phyloP scores from a whole-genome alignment of 2,113 vertebrate species.

The Chrysochloris asiatica region DNA sequence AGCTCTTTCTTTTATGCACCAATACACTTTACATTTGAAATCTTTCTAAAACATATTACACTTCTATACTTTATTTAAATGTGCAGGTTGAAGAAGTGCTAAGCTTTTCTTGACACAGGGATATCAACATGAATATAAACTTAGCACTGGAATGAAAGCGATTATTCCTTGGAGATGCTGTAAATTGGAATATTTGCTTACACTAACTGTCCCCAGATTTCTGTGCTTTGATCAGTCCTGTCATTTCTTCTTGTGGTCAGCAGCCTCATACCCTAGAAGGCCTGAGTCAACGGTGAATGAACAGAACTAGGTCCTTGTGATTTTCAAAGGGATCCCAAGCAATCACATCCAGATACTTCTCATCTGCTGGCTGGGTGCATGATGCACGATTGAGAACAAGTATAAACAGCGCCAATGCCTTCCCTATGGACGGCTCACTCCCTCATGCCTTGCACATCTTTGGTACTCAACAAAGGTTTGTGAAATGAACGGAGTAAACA shows the following conservation, averaged over 20 bases:
- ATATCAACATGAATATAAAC: neutral
- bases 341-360: neutral
- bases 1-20: conserved; percentile 15
- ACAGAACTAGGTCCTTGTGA: neutral
- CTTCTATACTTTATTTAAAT: neutral
- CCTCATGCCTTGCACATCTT: neutral
- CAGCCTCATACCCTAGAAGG: neutral
- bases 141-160: neutral
- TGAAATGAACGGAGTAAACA: neutral
- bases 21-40: conserved; percentile 30
- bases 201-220: neutral
- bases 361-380: neutral
- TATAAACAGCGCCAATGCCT: neutral
- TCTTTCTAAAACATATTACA: conserved; percentile 9
- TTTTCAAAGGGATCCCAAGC: neutral
- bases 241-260: neutral
- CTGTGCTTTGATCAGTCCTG: neutral
- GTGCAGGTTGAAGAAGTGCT: neutral
- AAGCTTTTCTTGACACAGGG: neutral
- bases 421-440: neutral
- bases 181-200: neutral
- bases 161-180: neutral
- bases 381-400: neutral
- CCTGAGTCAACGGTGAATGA: neutral
- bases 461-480: neutral